Evolutionary conservation across 2,113 vertebrate genomes (phyloP), one percentile per base, ranked within the genome.

Genomic region (Callipepla squamata): DNA sequence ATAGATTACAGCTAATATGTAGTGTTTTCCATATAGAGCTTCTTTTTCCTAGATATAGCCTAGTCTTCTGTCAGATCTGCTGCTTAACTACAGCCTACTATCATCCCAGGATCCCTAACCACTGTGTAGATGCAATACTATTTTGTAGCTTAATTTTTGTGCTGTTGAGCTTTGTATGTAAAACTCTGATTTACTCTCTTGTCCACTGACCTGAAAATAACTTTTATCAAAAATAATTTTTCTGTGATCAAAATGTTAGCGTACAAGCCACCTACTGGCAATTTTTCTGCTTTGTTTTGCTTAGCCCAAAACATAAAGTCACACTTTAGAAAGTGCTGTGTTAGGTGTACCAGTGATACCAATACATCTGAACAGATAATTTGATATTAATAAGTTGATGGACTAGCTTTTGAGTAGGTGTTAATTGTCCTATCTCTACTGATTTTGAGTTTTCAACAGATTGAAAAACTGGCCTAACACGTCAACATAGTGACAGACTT

Each of bases 51-150:
- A 94, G 32, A 48, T 1, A 1, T 74, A 93, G 59, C 59, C 81
- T 78, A 63, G 72, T 96, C 55, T 80, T 59, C 63, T 80, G 36
- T 58, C 28, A 87, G 72, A 85, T 96, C 89, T 93, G 93, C 78
- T 87, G 55, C 96, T 96, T 96, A 96, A 95, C 94, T 95, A 96
- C 95, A 96, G 94, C 96, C 93, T 96, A 95, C 95, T 95, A 94
- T 96, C 95, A 96, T 95, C 90, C 94, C 91, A 85, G 95, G 95
- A 96, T 97, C 93, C 90, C 93, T 92, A 96, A 95, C 95, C 96
- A 95, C 95, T 95, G 90, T 96, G 90, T 89, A 85, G 86, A 90
- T 87, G 55, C 59, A 92, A 65, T 88, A 70, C 53, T 94, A 53
- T 85, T 80, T 93, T 95, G 34, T 94, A 74, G 93, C 77, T 90